Evolutionary conservation across 2,113 vertebrate species (phyloP).

Genomic region (Tachysurus vachellii): DNA sequence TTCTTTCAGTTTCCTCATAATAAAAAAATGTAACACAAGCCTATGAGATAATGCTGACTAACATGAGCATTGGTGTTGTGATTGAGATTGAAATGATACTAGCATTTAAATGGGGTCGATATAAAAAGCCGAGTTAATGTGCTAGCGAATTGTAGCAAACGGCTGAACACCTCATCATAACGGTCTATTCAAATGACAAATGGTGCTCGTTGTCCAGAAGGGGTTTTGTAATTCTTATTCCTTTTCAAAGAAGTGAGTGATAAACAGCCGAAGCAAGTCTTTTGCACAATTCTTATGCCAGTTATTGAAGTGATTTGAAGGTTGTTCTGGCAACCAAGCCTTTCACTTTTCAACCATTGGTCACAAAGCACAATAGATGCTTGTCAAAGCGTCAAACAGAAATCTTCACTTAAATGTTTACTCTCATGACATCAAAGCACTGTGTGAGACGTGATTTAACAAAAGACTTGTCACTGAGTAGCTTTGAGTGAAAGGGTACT

Average conservation of each 20-base stretch:
- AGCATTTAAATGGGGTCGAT: constrained; percentile 34
- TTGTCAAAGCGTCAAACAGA: constrained; percentile 45
- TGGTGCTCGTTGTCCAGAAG: neutral
- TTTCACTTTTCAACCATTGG: constrained; percentile 23
- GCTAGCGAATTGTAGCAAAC: neutral
- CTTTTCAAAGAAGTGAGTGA: constrained; percentile 19
- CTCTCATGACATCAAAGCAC: constrained; percentile 28
- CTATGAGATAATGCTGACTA: constrained; percentile 15
- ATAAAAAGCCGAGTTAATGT: constrained; percentile 32
- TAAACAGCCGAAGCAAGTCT: constrained; percentile 21
- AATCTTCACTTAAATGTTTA: constrained; percentile 48
- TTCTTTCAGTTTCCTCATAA: constrained; percentile 41
- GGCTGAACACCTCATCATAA: neutral
- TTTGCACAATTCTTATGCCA: neutral
- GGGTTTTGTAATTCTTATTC: constrained; percentile 9
- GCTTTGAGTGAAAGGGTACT: constrained; percentile 7
- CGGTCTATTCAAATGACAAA: neutral
- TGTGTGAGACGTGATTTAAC: constrained; percentile 23
- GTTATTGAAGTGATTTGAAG: constrained; percentile 24
- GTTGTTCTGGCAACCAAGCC: constrained; percentile 32
- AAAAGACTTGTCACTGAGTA: constrained; percentile 35
- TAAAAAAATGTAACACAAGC: constrained; percentile 42
- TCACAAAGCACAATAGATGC: constrained; percentile 40
- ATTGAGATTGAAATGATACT: constrained; percentile 32
- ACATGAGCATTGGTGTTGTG: constrained; percentile 3